These are phyloP conservation scores for Chamaedrilus cognettii DNA, from an alignment of 2,888 invertebrate species.

Conservation along the genomic window DNA sequence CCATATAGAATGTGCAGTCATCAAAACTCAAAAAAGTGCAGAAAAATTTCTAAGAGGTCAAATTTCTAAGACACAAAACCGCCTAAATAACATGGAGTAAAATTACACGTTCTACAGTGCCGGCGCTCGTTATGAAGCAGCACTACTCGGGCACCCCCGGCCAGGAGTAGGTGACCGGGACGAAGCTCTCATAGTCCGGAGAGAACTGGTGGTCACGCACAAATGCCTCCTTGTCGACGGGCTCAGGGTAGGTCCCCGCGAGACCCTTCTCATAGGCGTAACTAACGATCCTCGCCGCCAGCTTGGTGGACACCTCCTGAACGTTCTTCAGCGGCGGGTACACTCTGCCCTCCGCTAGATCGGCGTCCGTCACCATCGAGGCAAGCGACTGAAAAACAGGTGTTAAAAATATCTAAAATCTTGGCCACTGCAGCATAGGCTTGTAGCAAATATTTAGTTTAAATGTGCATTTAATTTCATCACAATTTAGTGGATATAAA, in stretches of 20 bases:
- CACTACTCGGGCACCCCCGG: constrained; percentile 43
- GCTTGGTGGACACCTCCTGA: constrained; percentile 81
- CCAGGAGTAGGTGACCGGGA: constrained; percentile 62
- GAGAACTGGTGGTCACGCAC: constrained; percentile 55
- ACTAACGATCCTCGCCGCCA: constrained; percentile 79
- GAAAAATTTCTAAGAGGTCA: no score
- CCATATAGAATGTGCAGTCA: no score
- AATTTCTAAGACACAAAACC: no score
- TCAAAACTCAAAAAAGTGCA: no score
- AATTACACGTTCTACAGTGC: no score
- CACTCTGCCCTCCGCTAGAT: constrained; percentile 81
- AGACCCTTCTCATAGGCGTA: constrained; percentile 71
- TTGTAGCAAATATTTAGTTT: no score
- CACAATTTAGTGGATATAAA: no score
- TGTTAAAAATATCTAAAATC: no score
- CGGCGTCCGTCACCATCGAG: constrained; percentile 76
- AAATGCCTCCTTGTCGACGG: constrained; percentile 63
- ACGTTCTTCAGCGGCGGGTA: constrained; percentile 89
- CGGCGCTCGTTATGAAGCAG: no score
- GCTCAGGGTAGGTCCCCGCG: constrained; percentile 64
- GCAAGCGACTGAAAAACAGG: constrained; percentile 78
- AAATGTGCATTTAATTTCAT: no score
- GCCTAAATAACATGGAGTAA: no score
- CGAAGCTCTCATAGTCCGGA: constrained; percentile 61
- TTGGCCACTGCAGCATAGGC: no score